Conservation (phyloP, 2,888 invertebrate species). For the Eledona agricola region DNA sequence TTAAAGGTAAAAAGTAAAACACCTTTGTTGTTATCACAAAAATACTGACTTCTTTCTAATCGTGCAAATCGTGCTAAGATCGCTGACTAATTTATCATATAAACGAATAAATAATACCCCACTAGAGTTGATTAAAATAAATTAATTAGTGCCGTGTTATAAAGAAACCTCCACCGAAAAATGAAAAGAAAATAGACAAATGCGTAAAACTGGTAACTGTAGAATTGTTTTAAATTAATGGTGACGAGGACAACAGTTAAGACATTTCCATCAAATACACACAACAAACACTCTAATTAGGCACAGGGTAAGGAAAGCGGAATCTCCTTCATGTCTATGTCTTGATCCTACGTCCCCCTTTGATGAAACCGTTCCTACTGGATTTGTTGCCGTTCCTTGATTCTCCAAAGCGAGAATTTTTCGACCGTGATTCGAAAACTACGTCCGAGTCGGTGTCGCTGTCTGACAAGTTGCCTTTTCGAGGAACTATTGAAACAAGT, state of each 20-base stretch:
- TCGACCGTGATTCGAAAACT: constrained; percentile 78
- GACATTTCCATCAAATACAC: constrained; percentile 31
- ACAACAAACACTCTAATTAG: constrained; percentile 31
- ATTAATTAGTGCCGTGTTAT: constrained; percentile 1
- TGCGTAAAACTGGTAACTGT: constrained; percentile 22
- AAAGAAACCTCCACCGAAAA: constrained; percentile 15
- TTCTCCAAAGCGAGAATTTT: constrained; percentile 65
- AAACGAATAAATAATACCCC: constrained; percentile 2
- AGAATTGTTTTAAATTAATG: constrained; percentile 15
- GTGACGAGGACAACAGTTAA: constrained; percentile 10
- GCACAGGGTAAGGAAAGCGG: constrained; percentile 32
- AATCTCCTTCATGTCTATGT: constrained; percentile 58
- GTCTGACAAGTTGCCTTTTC: constrained; percentile 75
- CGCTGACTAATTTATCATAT: constrained; percentile 14
- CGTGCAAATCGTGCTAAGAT: constrained; percentile 11
- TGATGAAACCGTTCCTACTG: constrained; percentile 66
- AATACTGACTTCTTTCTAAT: constrained; percentile 17
- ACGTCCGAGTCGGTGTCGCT: constrained; percentile 88
- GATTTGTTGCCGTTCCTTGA: constrained; percentile 68
- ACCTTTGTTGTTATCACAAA: constrained; percentile 17
- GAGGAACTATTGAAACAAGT: constrained; percentile 66
- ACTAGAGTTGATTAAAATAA: background rate
- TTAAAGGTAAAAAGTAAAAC: constrained; percentile 2
- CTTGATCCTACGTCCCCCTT: constrained; percentile 66
- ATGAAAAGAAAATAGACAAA: constrained; percentile 9